Evolutionary conservation across 1,140 invertebrate species (phyloP).

Genomic region (Ectropis grisescens): DNA sequence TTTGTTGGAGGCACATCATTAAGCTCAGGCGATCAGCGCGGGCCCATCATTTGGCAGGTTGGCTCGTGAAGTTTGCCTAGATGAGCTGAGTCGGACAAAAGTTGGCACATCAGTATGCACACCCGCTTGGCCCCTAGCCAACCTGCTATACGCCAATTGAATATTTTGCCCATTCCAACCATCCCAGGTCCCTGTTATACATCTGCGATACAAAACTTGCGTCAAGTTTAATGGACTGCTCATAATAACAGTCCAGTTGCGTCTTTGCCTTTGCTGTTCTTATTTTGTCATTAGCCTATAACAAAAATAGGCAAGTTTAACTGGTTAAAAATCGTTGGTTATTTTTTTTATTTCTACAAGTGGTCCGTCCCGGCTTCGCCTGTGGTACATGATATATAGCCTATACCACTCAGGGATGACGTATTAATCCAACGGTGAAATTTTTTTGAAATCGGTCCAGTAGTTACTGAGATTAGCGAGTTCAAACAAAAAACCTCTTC

Average conservation of each 20-base stretch:
- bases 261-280: neutral
- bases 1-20: conserved; percentile 23
- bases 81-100: conserved; percentile 38
- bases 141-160: conserved; percentile 43
- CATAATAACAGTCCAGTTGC: conserved; percentile 11
- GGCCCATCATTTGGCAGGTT: conserved; percentile 33
- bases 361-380: too few species aligned
- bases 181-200: conserved; percentile 14
- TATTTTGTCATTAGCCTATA: too few species aligned
- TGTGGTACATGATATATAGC: too few species aligned
- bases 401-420: too few species aligned
- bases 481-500: too few species aligned
- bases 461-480: too few species aligned
- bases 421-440: too few species aligned
- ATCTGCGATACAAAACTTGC: conserved; percentile 26
- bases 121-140: conserved; percentile 30
- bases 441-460: too few species aligned
- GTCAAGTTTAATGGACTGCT: conserved; percentile 25
- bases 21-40: conserved; percentile 25
- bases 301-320: too few species aligned
- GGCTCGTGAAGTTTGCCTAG: conserved; percentile 25
- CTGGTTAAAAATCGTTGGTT: too few species aligned
- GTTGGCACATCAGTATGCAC: conserved; percentile 49
- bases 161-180: conserved; percentile 29
- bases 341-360: too few species aligned